Percentiles rank a stretch among this genome's conserved stretches.
These are phyloP conservation scores for Temnothorax rugatulus DNA, from an alignment of 2,888 invertebrate genomes.

Conservation along the genomic window DNA sequence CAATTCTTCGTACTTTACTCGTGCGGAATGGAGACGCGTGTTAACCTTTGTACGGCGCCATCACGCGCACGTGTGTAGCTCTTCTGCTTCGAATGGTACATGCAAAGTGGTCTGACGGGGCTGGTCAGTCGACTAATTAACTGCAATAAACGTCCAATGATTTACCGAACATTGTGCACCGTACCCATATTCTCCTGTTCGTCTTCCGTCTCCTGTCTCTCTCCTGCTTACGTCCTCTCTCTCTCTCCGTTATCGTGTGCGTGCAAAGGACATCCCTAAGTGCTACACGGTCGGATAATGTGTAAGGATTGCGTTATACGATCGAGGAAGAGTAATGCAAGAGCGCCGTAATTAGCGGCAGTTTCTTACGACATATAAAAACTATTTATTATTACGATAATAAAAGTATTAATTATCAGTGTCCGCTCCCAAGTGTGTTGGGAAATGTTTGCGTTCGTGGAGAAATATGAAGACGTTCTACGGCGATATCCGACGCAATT, in stretches of 20 bases:
- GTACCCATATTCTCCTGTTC: constrained; percentile 25
- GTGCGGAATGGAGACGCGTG: constrained; percentile 44
- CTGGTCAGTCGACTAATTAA: constrained; percentile 81
- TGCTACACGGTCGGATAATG: constrained; percentile 36
- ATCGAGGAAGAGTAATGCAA: constrained; percentile 37
- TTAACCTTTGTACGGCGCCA: constrained; percentile 50
- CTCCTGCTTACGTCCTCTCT: not conserved
- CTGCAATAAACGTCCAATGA: constrained; percentile 83
- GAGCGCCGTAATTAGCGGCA: constrained; percentile 41
- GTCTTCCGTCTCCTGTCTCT: constrained; percentile 24
- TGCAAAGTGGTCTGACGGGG: constrained; percentile 78
- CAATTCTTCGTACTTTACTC: constrained; percentile 27
- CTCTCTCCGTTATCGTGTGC: not conserved
- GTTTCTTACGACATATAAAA: constrained; percentile 51
- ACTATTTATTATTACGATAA: constrained; percentile 50
- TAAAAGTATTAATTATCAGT: constrained; percentile 53
- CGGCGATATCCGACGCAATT: constrained; percentile 41
- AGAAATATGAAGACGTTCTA: constrained; percentile 51
- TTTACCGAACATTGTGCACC: constrained; percentile 77
- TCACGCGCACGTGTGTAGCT: constrained; percentile 46
- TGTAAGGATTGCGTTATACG: constrained; percentile 48
- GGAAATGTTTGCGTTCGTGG: constrained; percentile 15
- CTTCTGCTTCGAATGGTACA: constrained; percentile 62
- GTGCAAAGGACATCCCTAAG: constrained; percentile 2
- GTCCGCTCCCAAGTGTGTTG: constrained; percentile 30